Evolutionary conservation across 1,140 invertebrate species (phyloP).

Genomic region (Pogonognathellus flavescens): DNA sequence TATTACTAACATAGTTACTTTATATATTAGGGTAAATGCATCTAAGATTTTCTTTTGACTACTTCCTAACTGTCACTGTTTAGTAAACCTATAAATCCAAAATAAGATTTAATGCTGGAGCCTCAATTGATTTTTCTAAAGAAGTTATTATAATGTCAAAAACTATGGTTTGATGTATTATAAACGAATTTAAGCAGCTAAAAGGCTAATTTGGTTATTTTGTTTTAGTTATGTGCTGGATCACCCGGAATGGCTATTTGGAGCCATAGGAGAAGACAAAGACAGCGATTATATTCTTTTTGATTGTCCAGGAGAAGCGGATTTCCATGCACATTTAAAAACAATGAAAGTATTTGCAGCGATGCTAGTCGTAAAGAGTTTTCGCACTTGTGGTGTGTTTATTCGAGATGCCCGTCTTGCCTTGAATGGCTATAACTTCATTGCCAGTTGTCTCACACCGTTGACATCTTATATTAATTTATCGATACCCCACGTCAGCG

Average conservation of each 20-base stretch:
- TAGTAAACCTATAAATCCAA: too few species aligned
- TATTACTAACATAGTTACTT: too few species aligned
- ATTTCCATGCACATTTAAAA: slow-evolving; percentile 54
- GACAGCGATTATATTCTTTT: slow-evolving; percentile 61
- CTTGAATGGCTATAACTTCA: slow-evolving; percentile 58
- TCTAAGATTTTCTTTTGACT: too few species aligned
- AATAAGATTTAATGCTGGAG: too few species aligned
- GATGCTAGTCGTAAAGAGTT: slow-evolving; percentile 58
- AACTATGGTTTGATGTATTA: too few species aligned
- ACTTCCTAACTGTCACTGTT: too few species aligned
- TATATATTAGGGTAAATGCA: too few species aligned
- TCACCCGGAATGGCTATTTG: slow-evolving; percentile 62
- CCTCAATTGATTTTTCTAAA: too few species aligned
- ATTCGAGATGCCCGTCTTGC: slow-evolving; percentile 53
- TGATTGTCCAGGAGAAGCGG: slow-evolving; percentile 59
- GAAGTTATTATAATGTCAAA: too few species aligned
- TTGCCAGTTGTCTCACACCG: slow-evolving; percentile 57
- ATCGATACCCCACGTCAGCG: slow-evolving; percentile 59
- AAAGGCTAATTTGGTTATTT: neutral
- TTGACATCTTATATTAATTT: slow-evolving; percentile 59
- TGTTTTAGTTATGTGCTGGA: slow-evolving; percentile 56
- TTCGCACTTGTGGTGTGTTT: slow-evolving; percentile 59
- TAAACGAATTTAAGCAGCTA: too few species aligned
- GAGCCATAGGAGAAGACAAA: slow-evolving; percentile 53
- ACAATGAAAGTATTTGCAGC: slow-evolving; percentile 54